A percentile compares a stretch with the other conserved stretches of the same genome.
Conservation (phyloP, 2,113 vertebrate genomes). For the Felis catus region F.catus_Fca126_mat1.0 CM031421.1:74140001-74140500, state of each 20-base stretch:
- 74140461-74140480: too few relatives aligned
- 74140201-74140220: neutral
- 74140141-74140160: neutral
- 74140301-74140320: too few relatives aligned
- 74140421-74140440: too few relatives aligned
- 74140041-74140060: slow-evolving; percentile 63
- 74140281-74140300: neutral
- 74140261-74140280: neutral
- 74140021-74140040: slow-evolving; percentile 78
- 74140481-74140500: too few relatives aligned
- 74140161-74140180: neutral
- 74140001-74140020: slow-evolving; percentile 73
- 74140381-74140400: too few relatives aligned
- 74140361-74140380: too few relatives aligned
- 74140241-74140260: neutral
- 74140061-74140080: slow-evolving; percentile 39
- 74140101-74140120: slow-evolving; percentile 52
- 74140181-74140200: slow-evolving; percentile 22
- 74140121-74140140: neutral
- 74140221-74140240: neutral
- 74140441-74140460: too few relatives aligned
- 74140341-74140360: too few relatives aligned
- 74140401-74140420: too few relatives aligned
- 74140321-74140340: too few relatives aligned
- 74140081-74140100: neutral